Percentiles rank a stretch among this genome's conserved stretches.
phyloP scores from a whole-genome alignment of 2,888 invertebrate species.

The Pemphredon lugubris region DNA sequence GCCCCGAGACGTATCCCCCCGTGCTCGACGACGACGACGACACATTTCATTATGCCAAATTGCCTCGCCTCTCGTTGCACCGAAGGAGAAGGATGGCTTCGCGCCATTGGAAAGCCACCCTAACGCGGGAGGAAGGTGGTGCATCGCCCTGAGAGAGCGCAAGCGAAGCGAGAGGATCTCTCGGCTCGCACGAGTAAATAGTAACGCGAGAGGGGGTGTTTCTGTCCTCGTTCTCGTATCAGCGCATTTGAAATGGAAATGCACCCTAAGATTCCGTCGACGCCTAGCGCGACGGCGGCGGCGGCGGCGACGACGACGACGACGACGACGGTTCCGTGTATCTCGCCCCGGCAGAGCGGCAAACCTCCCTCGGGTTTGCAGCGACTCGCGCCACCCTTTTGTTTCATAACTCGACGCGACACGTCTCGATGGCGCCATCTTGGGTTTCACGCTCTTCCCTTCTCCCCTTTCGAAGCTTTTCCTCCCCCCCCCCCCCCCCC shows the following conservation, averaged over 20 bases:
- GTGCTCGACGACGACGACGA: too few species aligned
- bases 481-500: constrained; percentile 4
- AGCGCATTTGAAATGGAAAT: constrained; percentile 74
- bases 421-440: constrained; percentile 70
- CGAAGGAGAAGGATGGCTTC: constrained; percentile 42
- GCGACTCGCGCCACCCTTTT: constrained; percentile 53
- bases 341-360: too few species aligned
- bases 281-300: constrained; percentile 16
- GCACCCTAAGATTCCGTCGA: constrained; percentile 59
- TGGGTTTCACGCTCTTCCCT: constrained; percentile 57
- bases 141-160: constrained; percentile 4
- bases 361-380: too few species aligned
- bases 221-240: constrained; percentile 42
- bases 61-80: constrained; percentile 45
- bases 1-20: too few species aligned
- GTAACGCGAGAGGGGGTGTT: constrained; percentile 42
- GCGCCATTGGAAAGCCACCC: too few species aligned
- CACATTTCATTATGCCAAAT: constrained; percentile 69
- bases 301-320: too few species aligned
- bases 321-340: too few species aligned
- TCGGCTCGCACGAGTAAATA: constrained; percentile 37
- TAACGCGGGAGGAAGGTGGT: constrained; percentile 10
- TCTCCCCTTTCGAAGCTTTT: neutral
- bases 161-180: constrained; percentile 1
- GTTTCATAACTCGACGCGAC: constrained; percentile 72